These are phyloP conservation scores for Lymantria monacha DNA, from an alignment of 2,888 invertebrate species.

Conservation along the genomic window DNA sequence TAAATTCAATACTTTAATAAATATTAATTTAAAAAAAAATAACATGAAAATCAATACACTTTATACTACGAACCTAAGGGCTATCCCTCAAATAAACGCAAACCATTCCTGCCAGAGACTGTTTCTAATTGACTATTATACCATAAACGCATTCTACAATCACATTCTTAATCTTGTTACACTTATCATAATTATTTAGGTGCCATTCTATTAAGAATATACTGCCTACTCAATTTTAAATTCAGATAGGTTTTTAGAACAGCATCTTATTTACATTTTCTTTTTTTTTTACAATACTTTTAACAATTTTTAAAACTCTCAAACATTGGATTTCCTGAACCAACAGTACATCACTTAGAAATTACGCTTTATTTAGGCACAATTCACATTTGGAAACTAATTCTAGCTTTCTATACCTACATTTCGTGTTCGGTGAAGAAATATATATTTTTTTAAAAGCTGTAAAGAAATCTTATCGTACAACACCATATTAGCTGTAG, in stretches of 20 bases:
- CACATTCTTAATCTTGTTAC: slow-evolving; percentile 30
- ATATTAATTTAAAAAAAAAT: too few species aligned
- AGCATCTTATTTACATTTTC: slow-evolving; percentile 32
- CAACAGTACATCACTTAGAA: slow-evolving; percentile 43
- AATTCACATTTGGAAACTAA: slow-evolving; percentile 70
- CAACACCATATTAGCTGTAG: not conserved
- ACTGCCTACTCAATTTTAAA: slow-evolving; percentile 6
- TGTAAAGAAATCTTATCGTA: not conserved
- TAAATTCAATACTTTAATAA: too few species aligned
- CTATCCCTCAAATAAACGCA: too few species aligned
- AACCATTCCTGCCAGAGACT: too few species aligned
- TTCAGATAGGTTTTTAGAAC: slow-evolving; percentile 12
- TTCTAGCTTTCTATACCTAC: slow-evolving; percentile 72
- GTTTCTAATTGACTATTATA: not conserved
- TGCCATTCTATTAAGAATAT: slow-evolving; percentile 6
- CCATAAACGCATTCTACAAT: slow-evolving; percentile 14
- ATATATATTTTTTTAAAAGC: not conserved
- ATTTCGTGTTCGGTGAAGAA: slow-evolving; percentile 46
- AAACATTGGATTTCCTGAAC: slow-evolving; percentile 33
- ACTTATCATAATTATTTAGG: slow-evolving; percentile 23
- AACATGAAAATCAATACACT: too few species aligned
- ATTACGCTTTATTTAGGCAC: slow-evolving; percentile 71
- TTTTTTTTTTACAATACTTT: slow-evolving; percentile 19
- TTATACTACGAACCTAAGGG: too few species aligned
- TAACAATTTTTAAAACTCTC: slow-evolving; percentile 29